Conservation (phyloP, 2,113 vertebrate genomes). For the Illadopsis cleaveri region DNA sequence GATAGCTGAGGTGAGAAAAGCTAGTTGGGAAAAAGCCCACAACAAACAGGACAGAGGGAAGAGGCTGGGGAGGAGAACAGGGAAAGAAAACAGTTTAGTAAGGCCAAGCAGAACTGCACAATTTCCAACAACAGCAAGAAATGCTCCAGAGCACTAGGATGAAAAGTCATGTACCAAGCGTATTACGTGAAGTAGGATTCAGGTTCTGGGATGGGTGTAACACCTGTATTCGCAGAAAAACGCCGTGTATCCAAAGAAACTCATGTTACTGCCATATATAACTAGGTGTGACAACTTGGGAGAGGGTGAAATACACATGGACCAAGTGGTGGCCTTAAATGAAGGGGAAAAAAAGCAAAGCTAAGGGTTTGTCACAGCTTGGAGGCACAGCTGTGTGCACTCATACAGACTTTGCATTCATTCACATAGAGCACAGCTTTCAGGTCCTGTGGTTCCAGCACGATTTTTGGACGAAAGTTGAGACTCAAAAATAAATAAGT, state of each 20-base stretch:
- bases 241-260: neutral
- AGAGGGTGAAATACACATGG: neutral
- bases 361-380: conserved; percentile 23
- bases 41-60: neutral
- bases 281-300: neutral
- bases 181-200: neutral
- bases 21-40: neutral
- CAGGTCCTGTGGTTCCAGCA: conserved; percentile 44
- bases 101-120: neutral
- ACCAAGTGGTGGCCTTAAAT: neutral
- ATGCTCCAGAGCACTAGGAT: neutral
- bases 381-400: conserved; percentile 28
- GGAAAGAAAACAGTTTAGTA: neutral
- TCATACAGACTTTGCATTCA: conserved; percentile 52
- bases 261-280: neutral
- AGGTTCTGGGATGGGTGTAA: neutral
- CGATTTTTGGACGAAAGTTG: conserved; percentile 16
- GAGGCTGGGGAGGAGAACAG: neutral
- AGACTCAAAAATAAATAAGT: conserved; percentile 59
- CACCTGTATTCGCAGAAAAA: neutral
- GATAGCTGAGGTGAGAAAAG: neutral
- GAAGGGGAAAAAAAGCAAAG: neutral
- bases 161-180: neutral
- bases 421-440: conserved; percentile 41
- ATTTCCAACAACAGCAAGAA: conserved; percentile 4